Percentiles rank a stretch among this genome's conserved stretches.
phyloP scores from a whole-genome alignment of 1,140 invertebrate genomes.

The Pseudomyrmex pallidus region DNA sequence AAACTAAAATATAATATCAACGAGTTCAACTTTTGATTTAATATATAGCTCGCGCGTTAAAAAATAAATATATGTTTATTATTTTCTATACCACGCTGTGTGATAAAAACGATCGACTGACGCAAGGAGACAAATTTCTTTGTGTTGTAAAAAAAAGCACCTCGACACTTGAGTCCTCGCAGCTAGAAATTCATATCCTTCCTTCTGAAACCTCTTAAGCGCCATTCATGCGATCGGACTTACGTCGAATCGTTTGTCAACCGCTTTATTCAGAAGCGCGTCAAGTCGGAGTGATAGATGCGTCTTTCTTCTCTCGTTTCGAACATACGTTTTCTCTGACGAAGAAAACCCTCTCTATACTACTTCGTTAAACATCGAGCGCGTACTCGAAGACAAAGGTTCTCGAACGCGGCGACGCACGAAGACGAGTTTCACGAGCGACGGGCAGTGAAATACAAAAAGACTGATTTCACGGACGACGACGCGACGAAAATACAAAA shows the following conservation, averaged over 20 bases:
- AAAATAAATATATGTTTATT: constrained; percentile 11
- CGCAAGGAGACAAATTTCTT: not conserved
- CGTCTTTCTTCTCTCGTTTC: constrained; percentile 19
- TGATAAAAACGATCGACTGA: not conserved
- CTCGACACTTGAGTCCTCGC: not conserved
- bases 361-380: constrained; percentile 38
- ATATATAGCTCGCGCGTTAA: not conserved
- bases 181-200: not conserved
- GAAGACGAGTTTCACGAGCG: constrained; percentile 27
- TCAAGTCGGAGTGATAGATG: constrained; percentile 46
- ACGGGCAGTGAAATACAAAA: constrained; percentile 12
- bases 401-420: not conserved
- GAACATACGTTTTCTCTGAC: not conserved
- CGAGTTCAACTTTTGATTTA: not conserved
- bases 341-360: constrained; percentile 11
- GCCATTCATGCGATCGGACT: constrained; percentile 43
- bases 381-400: constrained; percentile 16
- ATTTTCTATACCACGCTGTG: not conserved
- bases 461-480: constrained; percentile 5
- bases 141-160: not conserved
- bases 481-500: constrained; percentile 9
- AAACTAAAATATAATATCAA: not conserved
- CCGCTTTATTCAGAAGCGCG: not conserved
- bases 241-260: constrained; percentile 48
- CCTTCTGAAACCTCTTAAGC: constrained; percentile 3